Evolutionary conservation across 2,888 invertebrate genomes (phyloP).

Genomic region (Dasypogon diadema): DNA sequence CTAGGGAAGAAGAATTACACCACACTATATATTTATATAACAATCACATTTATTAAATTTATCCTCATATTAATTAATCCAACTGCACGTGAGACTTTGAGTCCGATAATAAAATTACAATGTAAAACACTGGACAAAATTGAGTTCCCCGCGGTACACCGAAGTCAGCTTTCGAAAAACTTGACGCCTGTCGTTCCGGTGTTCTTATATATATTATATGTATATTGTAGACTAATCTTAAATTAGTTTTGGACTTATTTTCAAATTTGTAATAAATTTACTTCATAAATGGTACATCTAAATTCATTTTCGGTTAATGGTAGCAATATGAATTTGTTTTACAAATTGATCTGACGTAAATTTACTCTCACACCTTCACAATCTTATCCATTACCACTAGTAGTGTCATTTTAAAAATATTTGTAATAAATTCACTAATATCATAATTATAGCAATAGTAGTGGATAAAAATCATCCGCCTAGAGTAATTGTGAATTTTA

Average conservation of each 20-base stretch:
- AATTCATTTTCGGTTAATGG: slow-evolving; percentile 27
- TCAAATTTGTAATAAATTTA: slow-evolving; percentile 22
- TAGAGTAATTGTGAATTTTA: slow-evolving; percentile 11
- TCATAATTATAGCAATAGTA: slow-evolving; percentile 41
- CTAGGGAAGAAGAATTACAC: too few relatives aligned
- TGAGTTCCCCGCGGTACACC: slow-evolving; percentile 11
- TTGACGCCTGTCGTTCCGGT: background rate
- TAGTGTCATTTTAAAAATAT: slow-evolving; percentile 29
- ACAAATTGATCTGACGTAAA: slow-evolving; percentile 23
- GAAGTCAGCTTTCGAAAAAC: background rate
- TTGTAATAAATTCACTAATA: slow-evolving; percentile 34
- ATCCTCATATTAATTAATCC: slow-evolving; percentile 29
- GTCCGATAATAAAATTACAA: slow-evolving; percentile 35
- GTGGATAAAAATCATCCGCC: slow-evolving; percentile 28
- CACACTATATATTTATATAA: slow-evolving; percentile 52
- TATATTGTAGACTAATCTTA: background rate
- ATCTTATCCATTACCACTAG: background rate
- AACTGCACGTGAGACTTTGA: slow-evolving; percentile 39
- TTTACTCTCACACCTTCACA: background rate
- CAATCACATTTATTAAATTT: slow-evolving; percentile 56
- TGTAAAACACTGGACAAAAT: slow-evolving; percentile 46
- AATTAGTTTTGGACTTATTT: slow-evolving; percentile 35
- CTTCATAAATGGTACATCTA: slow-evolving; percentile 48
- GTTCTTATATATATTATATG: slow-evolving; percentile 16
- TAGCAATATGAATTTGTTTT: slow-evolving; percentile 19